phyloP scores from a whole-genome alignment of 2,797 vertebrate species.

The Chloroceryle amazona region DNA sequence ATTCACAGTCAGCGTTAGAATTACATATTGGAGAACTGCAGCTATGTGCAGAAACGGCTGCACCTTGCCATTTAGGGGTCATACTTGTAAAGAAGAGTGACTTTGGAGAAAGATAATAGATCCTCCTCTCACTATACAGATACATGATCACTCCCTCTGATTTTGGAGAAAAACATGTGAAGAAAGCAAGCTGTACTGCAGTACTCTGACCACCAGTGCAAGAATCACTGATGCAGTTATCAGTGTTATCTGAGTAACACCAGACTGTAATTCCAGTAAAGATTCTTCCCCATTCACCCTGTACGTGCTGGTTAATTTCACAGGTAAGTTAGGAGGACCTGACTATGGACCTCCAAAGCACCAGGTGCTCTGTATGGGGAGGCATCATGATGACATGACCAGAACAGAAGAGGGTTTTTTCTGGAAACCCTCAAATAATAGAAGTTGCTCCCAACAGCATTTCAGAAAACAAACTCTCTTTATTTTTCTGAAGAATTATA shows the following conservation, averaged over 20 bases:
- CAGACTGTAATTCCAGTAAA: background rate
- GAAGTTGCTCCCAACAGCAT: background rate
- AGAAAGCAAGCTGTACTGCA: background rate
- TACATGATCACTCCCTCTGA: accelerated
- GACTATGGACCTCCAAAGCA: background rate
- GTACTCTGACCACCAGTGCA: background rate
- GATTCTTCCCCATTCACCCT: background rate
- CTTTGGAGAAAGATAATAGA: background rate
- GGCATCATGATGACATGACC: background rate
- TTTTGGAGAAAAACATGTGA: background rate
- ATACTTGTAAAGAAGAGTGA: background rate
- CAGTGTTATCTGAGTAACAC: background rate
- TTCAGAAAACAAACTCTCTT: background rate
- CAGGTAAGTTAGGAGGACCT: background rate
- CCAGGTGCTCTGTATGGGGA: background rate
- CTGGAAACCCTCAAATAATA: background rate
- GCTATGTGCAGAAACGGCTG: background rate
- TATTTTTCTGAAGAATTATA: background rate
- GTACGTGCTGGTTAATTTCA: background rate
- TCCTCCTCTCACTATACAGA: background rate
- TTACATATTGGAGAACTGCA: background rate
- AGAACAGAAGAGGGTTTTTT: background rate
- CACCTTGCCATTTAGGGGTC: background rate
- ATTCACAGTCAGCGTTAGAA: background rate
- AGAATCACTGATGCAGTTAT: background rate